phyloP scores from a whole-genome alignment of 2,888 invertebrate species.

The Lycia hirtaria region DNA sequence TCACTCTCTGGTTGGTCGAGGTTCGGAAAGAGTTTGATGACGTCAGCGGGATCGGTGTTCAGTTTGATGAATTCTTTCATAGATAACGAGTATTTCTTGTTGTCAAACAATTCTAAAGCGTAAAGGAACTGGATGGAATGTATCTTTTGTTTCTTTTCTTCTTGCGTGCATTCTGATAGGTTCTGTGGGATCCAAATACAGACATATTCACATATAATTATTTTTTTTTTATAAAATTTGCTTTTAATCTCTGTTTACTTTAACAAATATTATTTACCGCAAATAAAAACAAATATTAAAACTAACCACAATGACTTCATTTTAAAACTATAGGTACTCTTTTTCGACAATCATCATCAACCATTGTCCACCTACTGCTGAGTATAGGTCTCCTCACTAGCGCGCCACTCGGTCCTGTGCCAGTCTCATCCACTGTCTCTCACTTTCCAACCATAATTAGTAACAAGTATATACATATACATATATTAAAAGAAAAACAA shows the following conservation, averaged over 20 bases:
- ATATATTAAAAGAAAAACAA: no score
- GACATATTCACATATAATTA: background rate
- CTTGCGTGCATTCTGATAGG: conserved; percentile 91
- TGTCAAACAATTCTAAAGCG: conserved; percentile 96
- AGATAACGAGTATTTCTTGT: conserved; percentile 94
- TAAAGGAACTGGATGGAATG: conserved; percentile 95
- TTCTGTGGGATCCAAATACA: conserved; percentile 85
- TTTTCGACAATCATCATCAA: no score
- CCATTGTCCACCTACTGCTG: no score
- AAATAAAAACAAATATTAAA: no score
- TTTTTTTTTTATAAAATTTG: background rate
- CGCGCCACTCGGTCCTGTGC: no score
- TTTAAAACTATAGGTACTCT: no score
- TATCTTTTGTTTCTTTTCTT: conserved; percentile 92
- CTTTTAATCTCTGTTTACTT: background rate
- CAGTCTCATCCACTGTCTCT: no score
- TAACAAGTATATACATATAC: no score
- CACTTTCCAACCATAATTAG: no score
- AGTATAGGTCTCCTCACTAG: no score
- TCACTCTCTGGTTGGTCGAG: conserved; percentile 84
- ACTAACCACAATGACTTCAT: no score
- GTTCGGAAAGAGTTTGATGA: conserved; percentile 97
- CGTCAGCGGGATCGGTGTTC: conserved; percentile 97
- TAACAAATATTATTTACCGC: no score
- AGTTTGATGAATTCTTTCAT: conserved; percentile 96